Base-by-base conservation (phyloP, 2,113 vertebrate genomes). In the Cromileptes altivelis region DNA sequence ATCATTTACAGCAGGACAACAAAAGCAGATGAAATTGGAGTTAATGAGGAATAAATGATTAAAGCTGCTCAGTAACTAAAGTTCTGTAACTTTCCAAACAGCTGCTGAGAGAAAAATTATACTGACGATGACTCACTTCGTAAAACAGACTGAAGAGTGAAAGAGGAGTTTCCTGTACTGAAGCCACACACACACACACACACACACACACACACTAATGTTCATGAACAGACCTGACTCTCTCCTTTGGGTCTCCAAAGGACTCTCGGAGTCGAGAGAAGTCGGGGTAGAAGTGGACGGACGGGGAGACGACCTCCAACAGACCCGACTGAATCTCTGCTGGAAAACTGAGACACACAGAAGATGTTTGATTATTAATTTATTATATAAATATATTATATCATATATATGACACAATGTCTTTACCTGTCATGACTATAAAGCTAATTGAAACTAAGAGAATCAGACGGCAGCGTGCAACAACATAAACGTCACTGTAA, bases 161-260 rank as follows among this genome's bases (percentile, higher is more conserved):
- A 45, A 45, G 42, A 45, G 42, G 42, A 45, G 42, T 12, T 45
- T 12, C 3, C 9, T 45, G 42, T 45, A 12, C 8, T 11, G 14
- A 10, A 49, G 21, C 56, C 63, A 49, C 53, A 58, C 63, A 68
- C 50, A 33, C 33, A 45, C 42, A 52, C 57, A 71, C 58, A 57
- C 8, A 69, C n/a, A 63, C 27, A 52, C 60, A 58, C 55, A 65
- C 52, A 40, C 33, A 37, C 4, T 37, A 37, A 6, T 37, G 6
- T 6, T 37, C 6, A 7, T 37, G 4, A 4, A 37, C 47, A 42
- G 47, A 98, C 97, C 97, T 97, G 94, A 98, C 97, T 94, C 97
- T 96, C 89, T 99, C 97, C 85, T 97, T 98, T 23, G 97, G 97
- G 90, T 98, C 97, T 11, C 98, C 98, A 50, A 99, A 98, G 45